These are phyloP conservation scores for Drosophila algonquin DNA, from an alignment of 2,888 invertebrate species.

Conservation along the genomic window DNA sequence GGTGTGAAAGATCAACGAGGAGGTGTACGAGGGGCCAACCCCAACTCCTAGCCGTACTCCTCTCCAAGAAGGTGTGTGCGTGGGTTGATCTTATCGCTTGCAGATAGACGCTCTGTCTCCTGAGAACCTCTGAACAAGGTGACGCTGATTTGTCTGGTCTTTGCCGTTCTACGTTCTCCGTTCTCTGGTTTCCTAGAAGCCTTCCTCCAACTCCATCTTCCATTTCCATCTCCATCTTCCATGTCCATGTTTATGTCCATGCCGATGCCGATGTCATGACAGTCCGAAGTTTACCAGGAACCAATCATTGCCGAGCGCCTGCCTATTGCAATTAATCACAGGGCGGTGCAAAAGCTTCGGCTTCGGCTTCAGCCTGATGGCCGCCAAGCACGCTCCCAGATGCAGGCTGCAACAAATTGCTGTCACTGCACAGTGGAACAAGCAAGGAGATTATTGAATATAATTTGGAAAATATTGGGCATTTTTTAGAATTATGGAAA, in stretches of 20 bases:
- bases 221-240: slow-evolving; percentile 13
- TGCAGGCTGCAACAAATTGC: slow-evolving; percentile 40
- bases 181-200: slow-evolving; percentile 49
- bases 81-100: slow-evolving; percentile 40
- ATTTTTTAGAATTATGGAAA: background rate
- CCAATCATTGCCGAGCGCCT: slow-evolving; percentile 68
- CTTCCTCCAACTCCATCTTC: background rate
- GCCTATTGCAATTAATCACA: slow-evolving; percentile 71
- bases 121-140: slow-evolving; percentile 24
- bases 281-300: slow-evolving; percentile 64
- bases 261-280: slow-evolving; percentile 50
- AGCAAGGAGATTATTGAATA: rapidly evolving
- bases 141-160: slow-evolving; percentile 72
- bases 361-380: slow-evolving; percentile 43
- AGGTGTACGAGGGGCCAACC: slow-evolving; percentile 20
- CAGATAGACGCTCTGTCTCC: slow-evolving; percentile 44
- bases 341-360: slow-evolving; percentile 52
- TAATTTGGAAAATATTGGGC: too few species aligned
- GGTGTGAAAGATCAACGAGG: slow-evolving; percentile 63
- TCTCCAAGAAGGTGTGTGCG: slow-evolving; percentile 21
- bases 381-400: slow-evolving; percentile 57
- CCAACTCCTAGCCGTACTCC: slow-evolving; percentile 1
- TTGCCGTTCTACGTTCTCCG: background rate
- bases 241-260: slow-evolving; percentile 36
- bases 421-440: slow-evolving; percentile 45